Percentiles rank a stretch among this genome's conserved stretches.
phyloP scores from a whole-genome alignment of 2,797 vertebrate genomes.

The Betta splendens region DNA sequence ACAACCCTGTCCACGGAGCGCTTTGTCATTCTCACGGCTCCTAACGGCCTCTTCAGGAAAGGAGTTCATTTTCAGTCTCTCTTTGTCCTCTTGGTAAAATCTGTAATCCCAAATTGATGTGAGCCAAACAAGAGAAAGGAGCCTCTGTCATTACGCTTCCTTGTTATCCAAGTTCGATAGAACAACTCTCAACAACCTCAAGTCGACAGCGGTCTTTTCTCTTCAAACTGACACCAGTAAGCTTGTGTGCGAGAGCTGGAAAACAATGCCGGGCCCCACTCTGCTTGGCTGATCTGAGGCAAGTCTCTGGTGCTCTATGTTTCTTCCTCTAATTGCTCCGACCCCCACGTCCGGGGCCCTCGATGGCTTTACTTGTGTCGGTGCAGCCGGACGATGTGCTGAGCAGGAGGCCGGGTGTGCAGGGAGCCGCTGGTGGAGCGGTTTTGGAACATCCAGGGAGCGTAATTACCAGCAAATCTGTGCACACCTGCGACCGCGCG shows the following conservation, averaged over 20 bases:
- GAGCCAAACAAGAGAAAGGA: conserved; percentile 11
- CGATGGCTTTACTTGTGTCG: conserved; percentile 32
- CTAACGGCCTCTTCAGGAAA: conserved; percentile 21
- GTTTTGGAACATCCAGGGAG: conserved; percentile 60
- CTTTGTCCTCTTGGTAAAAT: conserved; percentile 11
- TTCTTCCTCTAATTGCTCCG: conserved; percentile 70
- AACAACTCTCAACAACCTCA: conserved; percentile 43
- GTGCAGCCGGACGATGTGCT: conserved; percentile 25
- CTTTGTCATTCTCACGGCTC: conserved; percentile 5
- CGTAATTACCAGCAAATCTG: conserved; percentile 70
- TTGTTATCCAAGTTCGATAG: conserved; percentile 57
- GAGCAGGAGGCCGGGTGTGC: conserved; percentile 1
- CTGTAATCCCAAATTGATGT: conserved; percentile 6
- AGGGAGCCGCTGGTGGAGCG: conserved; percentile 9
- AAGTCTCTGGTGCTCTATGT: conserved; percentile 48
- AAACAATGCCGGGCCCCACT: conserved; percentile 42
- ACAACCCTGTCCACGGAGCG: background rate
- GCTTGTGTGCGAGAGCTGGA: conserved; percentile 40
- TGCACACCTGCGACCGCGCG: conserved; percentile 27
- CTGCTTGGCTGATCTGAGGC: conserved; percentile 60
- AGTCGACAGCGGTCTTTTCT: conserved; percentile 41
- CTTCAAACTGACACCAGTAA: conserved; percentile 38
- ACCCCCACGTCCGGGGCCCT: conserved; percentile 35
- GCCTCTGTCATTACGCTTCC: conserved; percentile 40
- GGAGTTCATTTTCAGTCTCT: conserved; percentile 6